These are phyloP conservation scores for Drosophila kuntzei DNA, from an alignment of 2,888 invertebrate species.

Conservation along the genomic window DNA sequence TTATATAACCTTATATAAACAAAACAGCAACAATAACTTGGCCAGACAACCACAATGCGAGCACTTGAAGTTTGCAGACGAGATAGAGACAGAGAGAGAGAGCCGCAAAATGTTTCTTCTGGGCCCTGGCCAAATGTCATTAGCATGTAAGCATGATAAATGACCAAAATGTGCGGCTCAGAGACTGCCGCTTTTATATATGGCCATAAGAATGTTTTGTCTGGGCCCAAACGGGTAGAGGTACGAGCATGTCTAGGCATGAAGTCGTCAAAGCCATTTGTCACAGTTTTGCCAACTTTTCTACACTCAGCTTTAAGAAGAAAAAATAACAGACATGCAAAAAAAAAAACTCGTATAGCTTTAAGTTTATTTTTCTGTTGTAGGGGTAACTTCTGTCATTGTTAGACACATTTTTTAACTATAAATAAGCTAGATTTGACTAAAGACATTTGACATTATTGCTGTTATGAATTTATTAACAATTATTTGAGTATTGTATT, in stretches of 20 bases:
- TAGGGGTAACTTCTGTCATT: slow-evolving; percentile 1
- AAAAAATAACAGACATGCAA: background rate
- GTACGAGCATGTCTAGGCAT: slow-evolving; percentile 53
- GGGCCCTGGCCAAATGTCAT: slow-evolving; percentile 67
- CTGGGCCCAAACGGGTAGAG: slow-evolving; percentile 21
- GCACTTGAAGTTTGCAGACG: slow-evolving; percentile 56
- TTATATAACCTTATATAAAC: slow-evolving; percentile 65
- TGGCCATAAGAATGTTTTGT: slow-evolving; percentile 35
- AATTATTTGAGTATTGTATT: background rate
- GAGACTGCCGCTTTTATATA: slow-evolving; percentile 34
- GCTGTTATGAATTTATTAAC: background rate
- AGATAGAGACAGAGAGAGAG: background rate
- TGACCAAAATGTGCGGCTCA: slow-evolving; percentile 62
- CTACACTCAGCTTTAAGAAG: slow-evolving; percentile 34
- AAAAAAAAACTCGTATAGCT: too few relatives aligned
- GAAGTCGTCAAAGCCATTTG: slow-evolving; percentile 76
- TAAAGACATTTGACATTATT: background rate
- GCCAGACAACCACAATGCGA: slow-evolving; percentile 30
- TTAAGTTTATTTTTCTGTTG: slow-evolving; percentile 37
- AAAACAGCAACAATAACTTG: slow-evolving; percentile 32
- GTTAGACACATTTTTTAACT: slow-evolving; percentile 10
- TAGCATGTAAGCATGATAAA: slow-evolving; percentile 81
- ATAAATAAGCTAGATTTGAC: background rate
- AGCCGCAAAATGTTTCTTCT: slow-evolving; percentile 44
- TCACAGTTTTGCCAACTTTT: slow-evolving; percentile 71